Conservation (phyloP, 92 coral and sea anemone species). For the Porites divaricata region DNA sequence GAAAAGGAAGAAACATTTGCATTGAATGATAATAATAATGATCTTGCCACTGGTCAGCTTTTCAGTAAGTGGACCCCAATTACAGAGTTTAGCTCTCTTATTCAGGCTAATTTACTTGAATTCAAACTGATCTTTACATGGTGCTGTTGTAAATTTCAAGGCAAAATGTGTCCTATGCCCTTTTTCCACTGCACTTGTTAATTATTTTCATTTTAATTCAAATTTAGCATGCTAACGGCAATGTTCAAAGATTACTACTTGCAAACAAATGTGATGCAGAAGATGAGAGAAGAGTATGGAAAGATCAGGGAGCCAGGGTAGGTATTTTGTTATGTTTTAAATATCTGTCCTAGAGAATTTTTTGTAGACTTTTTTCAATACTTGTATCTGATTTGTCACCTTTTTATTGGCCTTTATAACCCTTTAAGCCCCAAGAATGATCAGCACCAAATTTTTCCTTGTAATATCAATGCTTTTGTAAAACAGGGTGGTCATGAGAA, state of each 20-base stretch:
- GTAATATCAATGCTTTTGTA: too few relatives aligned
- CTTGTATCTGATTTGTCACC: too few relatives aligned
- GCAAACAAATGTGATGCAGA: constrained; percentile 97
- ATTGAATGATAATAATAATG: too few relatives aligned
- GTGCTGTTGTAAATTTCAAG: too few relatives aligned
- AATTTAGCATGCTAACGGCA: constrained; percentile 88
- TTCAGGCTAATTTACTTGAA: too few relatives aligned
- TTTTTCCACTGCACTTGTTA: neutral
- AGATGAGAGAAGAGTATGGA: constrained; percentile 87
- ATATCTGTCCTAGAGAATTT: neutral
- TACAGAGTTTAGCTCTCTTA: neutral
- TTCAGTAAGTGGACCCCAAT: neutral
- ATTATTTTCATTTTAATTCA: neutral
- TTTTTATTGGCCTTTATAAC: too few relatives aligned
- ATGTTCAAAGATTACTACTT: constrained; percentile 85
- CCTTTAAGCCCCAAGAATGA: too few relatives aligned
- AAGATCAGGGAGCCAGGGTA: constrained; percentile 89
- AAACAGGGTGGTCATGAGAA: too few relatives aligned
- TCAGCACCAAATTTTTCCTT: too few relatives aligned
- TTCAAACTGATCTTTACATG: too few relatives aligned
- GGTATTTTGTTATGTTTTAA: neutral
- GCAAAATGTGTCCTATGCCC: too few relatives aligned
- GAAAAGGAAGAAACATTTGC: too few relatives aligned
- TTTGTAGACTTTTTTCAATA: neutral
- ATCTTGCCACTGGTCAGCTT: neutral